Percentiles rank a stretch among this genome's conserved stretches.
Evolutionary conservation across 2,888 invertebrate species (phyloP).

Genomic region (Melangyna quadrimaculata): DNA sequence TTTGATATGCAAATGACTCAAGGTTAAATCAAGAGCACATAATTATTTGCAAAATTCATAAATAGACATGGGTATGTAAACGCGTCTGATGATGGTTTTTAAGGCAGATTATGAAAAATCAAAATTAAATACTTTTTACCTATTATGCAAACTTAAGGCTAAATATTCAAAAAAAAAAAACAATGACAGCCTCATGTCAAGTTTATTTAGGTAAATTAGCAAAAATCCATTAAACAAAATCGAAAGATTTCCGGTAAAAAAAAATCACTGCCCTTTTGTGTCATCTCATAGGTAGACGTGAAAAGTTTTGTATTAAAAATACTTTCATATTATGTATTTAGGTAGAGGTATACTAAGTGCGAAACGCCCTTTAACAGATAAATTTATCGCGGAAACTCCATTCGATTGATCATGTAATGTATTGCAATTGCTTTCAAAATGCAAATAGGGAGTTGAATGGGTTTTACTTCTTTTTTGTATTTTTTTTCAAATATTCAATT

Average conservation of each 20-base stretch:
- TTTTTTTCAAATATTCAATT: not conserved
- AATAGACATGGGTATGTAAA: not conserved
- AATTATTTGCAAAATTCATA: constrained; percentile 6
- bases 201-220: not conserved
- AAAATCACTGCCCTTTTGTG: not conserved
- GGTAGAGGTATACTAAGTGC: no score
- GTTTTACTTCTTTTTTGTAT: not conserved
- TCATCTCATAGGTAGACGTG: not conserved
- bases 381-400: constrained; percentile 27
- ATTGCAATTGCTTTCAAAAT: constrained; percentile 18
- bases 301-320: constrained; percentile 12
- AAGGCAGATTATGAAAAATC: not conserved
- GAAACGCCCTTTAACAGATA: not conserved
- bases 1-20: constrained; percentile 23
- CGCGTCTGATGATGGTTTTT: not conserved
- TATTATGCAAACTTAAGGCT: not conserved
- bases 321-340: no score
- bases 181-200: not conserved
- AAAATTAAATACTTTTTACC: not conserved
- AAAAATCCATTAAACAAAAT: not conserved
- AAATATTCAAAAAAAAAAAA: no score
- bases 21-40: not conserved
- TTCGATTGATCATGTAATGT: constrained; percentile 13
- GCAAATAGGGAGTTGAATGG: not conserved
- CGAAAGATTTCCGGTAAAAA: constrained; percentile 1